Conservation (phyloP, 2,888 invertebrate species). For the Epinotia bilunana region DNA sequence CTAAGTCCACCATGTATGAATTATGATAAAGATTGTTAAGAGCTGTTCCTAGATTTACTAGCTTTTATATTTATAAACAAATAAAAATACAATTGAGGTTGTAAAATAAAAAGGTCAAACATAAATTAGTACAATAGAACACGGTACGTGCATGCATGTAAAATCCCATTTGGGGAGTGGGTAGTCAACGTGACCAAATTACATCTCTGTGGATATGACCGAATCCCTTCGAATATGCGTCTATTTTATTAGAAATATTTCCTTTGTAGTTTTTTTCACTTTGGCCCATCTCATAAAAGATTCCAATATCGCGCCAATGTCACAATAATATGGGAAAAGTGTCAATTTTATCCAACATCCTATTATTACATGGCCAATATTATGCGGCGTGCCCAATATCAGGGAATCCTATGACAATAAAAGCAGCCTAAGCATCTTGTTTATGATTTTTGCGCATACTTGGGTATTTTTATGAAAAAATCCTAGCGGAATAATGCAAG, state of each 20-base stretch:
- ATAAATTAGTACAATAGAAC: no score
- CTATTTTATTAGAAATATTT: slow-evolving; percentile 34
- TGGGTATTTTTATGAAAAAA: slow-evolving; percentile 4
- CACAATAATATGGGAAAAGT: slow-evolving; percentile 47
- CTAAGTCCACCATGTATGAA: no score
- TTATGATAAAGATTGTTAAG: no score
- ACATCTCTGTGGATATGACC: background rate
- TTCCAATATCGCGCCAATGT: slow-evolving; percentile 40
- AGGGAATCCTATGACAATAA: slow-evolving; percentile 38
- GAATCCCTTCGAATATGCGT: background rate
- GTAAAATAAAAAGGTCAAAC: no score
- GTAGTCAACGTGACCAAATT: no score
- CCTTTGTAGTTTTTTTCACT: slow-evolving; percentile 37
- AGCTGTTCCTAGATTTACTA: no score
- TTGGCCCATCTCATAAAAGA: slow-evolving; percentile 37
- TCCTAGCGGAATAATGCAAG: background rate
- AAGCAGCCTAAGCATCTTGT: slow-evolving; percentile 17
- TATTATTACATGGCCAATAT: slow-evolving; percentile 43
- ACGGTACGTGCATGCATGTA: no score
- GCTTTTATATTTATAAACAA: no score
- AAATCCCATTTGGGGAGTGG: no score
- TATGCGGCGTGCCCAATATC: slow-evolving; percentile 38
- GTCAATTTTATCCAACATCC: slow-evolving; percentile 48
- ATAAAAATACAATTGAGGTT: no score
- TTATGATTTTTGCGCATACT: slow-evolving; percentile 26